Percentiles rank a stretch among this genome's conserved stretches.
Conservation (phyloP, 1,140 invertebrate genomes). For the Drosophila insularis region DNA sequence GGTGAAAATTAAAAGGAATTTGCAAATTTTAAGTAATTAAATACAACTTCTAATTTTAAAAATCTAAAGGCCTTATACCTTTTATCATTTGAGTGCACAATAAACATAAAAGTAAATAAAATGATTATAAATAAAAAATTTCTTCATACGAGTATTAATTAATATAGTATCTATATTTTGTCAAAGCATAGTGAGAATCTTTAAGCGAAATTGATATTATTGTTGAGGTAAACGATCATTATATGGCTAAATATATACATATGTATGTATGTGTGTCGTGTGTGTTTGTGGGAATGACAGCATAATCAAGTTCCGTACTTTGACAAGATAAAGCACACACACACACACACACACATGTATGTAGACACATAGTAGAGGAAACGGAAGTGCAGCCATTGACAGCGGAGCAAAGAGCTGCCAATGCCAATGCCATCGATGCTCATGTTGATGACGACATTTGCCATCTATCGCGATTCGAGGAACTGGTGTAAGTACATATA, state of each 20-base stretch:
- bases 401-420: slow-evolving; percentile 25
- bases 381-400: slow-evolving; percentile 76
- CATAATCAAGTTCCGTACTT: slow-evolving; percentile 57
- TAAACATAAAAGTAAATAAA: no score
- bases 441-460: slow-evolving; percentile 33
- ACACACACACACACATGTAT: slow-evolving; percentile 8
- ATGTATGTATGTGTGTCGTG: background rate
- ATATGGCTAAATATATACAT: background rate
- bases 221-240: background rate
- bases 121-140: no score
- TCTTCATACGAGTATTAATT: no score
- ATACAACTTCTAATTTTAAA: no score
- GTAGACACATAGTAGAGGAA: slow-evolving; percentile 41
- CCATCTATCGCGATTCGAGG: slow-evolving; percentile 20
- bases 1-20: no score
- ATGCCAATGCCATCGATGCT: slow-evolving; percentile 34
- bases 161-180: no score
- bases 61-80: no score
- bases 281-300: slow-evolving; percentile 38
- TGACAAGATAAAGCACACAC: slow-evolving; percentile 57
- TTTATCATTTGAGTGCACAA: no score
- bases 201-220: background rate
- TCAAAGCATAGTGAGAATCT: no score
- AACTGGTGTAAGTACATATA: background rate
- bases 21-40: no score